Conservation (phyloP, 2,888 invertebrate species). For the Mythimna loreyi region DNA sequence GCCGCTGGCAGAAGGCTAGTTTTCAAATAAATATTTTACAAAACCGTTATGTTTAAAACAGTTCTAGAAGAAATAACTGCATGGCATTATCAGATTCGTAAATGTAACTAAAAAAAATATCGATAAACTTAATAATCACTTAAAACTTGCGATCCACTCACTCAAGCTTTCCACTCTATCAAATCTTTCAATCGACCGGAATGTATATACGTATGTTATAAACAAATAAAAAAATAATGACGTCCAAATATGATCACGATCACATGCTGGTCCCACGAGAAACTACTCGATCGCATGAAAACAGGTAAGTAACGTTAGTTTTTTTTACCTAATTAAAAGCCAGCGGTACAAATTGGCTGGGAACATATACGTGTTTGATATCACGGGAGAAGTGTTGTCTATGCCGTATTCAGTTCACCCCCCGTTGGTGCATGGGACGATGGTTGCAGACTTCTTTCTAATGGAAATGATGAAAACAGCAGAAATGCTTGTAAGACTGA, state of each 20-base stretch:
- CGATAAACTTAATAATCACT: neutral
- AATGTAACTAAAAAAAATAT: neutral
- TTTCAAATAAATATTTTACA: neutral
- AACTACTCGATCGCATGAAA: slow-evolving; percentile 53
- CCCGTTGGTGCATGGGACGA: slow-evolving; percentile 34
- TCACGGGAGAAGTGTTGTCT: slow-evolving; percentile 41
- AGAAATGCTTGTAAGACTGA: neutral
- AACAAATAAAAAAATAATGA: slow-evolving; percentile 60
- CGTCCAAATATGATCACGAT: slow-evolving; percentile 63
- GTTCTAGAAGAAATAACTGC: neutral
- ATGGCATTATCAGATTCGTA: neutral
- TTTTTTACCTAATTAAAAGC: slow-evolving; percentile 64
- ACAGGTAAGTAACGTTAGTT: slow-evolving; percentile 56
- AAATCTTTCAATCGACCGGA: slow-evolving; percentile 39
- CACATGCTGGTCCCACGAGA: slow-evolving; percentile 53
- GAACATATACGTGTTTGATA: slow-evolving; percentile 54
- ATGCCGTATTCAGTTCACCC: slow-evolving; percentile 46
- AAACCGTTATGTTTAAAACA: neutral
- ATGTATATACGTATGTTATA: slow-evolving; percentile 37
- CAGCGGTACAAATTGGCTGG: slow-evolving; percentile 64
- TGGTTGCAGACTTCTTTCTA: slow-evolving; percentile 24
- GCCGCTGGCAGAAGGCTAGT: too few relatives aligned
- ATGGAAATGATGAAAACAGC: neutral
- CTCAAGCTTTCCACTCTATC: slow-evolving; percentile 9
- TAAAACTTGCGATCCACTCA: slow-evolving; percentile 1